Evolutionary conservation across 2,888 invertebrate species (phyloP).

Genomic region (Ethmia dodecea): DNA sequence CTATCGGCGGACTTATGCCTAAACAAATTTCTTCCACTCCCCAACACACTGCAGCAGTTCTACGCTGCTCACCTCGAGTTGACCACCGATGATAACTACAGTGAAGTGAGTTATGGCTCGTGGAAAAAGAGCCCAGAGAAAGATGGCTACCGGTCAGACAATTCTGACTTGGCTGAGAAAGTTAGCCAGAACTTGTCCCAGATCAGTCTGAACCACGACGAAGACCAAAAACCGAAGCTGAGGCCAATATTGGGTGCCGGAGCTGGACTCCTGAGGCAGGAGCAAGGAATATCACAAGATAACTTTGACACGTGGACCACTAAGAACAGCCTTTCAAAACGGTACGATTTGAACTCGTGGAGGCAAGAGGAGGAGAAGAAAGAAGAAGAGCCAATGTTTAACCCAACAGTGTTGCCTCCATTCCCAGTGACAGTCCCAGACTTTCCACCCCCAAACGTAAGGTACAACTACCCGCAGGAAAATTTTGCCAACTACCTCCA

Average conservation of each 20-base stretch:
- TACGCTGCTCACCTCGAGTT: conserved; percentile 63
- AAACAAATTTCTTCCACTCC: conserved; percentile 65
- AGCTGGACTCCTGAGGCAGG: conserved; percentile 50
- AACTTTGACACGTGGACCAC: conserved; percentile 56
- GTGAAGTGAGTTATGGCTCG: conserved; percentile 63
- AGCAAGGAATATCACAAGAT: conserved; percentile 45
- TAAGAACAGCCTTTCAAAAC: conserved; percentile 45
- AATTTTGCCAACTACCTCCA: conserved; percentile 51
- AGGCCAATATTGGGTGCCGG: conserved; percentile 66
- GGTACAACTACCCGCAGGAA: conserved; percentile 35
- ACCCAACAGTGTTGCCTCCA: conserved; percentile 50
- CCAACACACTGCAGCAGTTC: conserved; percentile 64
- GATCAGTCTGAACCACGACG: conserved; percentile 48
- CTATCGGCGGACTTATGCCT: conserved; percentile 61
- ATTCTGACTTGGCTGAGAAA: conserved; percentile 34
- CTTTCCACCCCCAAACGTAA: conserved; percentile 46
- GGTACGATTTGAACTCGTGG: conserved; percentile 67
- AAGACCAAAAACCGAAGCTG: conserved; percentile 56
- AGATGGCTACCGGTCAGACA: conserved; percentile 33
- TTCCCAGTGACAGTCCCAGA: conserved; percentile 33
- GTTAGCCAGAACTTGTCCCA: conserved; percentile 51
- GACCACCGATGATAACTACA: conserved; percentile 52
- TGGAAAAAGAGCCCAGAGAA: conserved; percentile 63
- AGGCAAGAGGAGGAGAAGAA: conserved; percentile 54
- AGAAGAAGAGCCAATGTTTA: conserved; percentile 45